Percentiles rank a stretch among this genome's conserved stretches.
Conservation (phyloP, 92 coral and sea anemone species). For the Palythoa caribaeorum region DNA sequence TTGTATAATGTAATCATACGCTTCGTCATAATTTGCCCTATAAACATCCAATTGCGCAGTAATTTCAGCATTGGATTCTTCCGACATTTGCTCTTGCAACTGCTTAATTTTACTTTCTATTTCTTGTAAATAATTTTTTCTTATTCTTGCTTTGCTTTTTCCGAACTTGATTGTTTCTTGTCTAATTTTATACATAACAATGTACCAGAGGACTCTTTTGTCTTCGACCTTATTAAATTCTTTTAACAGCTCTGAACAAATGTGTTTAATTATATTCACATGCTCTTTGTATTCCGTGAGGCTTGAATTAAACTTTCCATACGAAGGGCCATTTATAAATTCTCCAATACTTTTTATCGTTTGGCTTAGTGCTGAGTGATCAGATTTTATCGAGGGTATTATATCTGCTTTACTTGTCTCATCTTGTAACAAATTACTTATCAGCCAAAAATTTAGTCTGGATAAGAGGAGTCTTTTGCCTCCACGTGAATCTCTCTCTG, state of each 20-base stretch:
- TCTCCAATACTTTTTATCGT: too few relatives aligned
- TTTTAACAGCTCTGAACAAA: neutral
- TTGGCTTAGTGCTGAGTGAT: too few relatives aligned
- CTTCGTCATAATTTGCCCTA: neutral
- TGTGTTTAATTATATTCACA: neutral
- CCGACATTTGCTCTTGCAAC: neutral
- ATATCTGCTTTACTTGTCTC: too few relatives aligned
- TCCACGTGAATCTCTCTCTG: too few relatives aligned
- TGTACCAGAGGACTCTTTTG: constrained; percentile 41
- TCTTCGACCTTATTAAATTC: constrained; percentile 29
- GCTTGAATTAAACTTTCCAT: too few relatives aligned
- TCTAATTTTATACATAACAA: constrained; percentile 56
- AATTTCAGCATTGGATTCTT: neutral
- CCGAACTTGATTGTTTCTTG: neutral
- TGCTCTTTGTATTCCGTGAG: neutral
- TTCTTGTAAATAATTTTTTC: neutral
- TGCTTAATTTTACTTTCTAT: neutral
- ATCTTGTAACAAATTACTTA: too few relatives aligned
- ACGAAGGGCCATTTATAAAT: too few relatives aligned
- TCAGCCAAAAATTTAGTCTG: neutral
- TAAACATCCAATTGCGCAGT: neutral
- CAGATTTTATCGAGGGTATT: too few relatives aligned
- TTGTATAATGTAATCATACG: neutral
- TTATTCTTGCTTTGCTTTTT: neutral
- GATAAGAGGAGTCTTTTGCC: neutral